Evolutionary conservation across 1,140 invertebrate species (phyloP).

Genomic region (Magallana angulata): DNA sequence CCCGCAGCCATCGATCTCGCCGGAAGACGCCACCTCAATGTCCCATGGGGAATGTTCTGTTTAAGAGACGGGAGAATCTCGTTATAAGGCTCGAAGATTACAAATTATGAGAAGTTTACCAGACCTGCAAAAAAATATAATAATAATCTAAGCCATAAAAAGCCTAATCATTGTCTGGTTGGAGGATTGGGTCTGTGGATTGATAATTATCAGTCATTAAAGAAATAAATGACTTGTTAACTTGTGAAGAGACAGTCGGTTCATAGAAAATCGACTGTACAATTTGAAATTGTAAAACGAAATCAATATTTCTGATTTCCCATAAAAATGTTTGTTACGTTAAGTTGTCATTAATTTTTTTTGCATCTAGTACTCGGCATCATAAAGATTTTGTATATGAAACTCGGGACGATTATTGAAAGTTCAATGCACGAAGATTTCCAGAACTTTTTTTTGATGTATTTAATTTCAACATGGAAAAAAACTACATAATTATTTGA

Average conservation of each 20-base stretch:
- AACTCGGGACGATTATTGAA: no score
- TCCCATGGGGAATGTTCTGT: conserved; percentile 9
- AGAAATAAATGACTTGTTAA: conserved; percentile 16
- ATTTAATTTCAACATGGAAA: no score
- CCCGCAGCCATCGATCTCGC: neutral
- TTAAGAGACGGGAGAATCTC: neutral
- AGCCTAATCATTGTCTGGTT: conserved; percentile 6
- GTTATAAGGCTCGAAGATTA: neutral
- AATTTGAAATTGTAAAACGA: no score
- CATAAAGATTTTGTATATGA: no score
- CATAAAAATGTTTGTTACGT: no score
- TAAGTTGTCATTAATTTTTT: no score
- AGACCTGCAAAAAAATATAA: neutral
- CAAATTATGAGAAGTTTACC: conserved; percentile 26
- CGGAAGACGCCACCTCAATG: conserved; percentile 18
- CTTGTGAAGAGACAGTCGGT: neutral
- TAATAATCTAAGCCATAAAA: neutral
- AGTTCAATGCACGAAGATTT: no score
- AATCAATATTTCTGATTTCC: no score
- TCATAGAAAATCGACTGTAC: no score
- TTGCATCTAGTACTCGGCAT: no score
- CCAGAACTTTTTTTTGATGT: no score
- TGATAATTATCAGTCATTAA: conserved; percentile 8
- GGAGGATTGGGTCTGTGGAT: neutral
- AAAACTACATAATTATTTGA: no score